A percentile compares a stretch with the other conserved stretches of the same genome.
Conservation (phyloP, 2,797 vertebrate genomes). For the Enteromius viviparus region DNA sequence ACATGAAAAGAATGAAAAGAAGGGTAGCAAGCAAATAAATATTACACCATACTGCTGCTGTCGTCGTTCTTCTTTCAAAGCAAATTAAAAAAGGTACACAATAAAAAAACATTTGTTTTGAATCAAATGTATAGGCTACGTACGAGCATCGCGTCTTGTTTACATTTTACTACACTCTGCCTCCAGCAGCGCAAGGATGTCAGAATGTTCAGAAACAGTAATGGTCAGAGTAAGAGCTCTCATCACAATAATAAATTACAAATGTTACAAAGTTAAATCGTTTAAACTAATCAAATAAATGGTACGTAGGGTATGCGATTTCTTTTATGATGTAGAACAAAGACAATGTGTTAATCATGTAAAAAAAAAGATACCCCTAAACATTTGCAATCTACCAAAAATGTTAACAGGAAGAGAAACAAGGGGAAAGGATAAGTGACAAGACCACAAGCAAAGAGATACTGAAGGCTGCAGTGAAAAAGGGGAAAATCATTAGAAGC, state of each 20-base stretch:
- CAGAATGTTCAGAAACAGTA: no score
- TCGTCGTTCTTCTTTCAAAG: no score
- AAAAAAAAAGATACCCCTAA: neutral
- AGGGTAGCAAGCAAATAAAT: no score
- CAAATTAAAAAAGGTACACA: no score
- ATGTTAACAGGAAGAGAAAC: neutral
- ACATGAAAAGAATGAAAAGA: no score
- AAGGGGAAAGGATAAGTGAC: neutral
- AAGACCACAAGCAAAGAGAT: neutral
- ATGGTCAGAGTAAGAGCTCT: neutral
- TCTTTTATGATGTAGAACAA: neutral
- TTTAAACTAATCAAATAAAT: neutral
- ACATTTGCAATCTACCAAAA: neutral
- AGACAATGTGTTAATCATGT: neutral
- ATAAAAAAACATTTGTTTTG: no score
- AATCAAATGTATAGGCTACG: no score
- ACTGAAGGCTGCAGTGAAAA: neutral
- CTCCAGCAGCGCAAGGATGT: no score
- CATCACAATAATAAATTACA: neutral
- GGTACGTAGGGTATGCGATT: no score
- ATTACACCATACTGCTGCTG: no score
- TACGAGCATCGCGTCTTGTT: no score
- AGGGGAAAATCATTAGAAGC: neutral
- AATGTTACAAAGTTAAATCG: neutral
- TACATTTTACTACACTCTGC: no score